phyloP scores from a whole-genome alignment of 2,888 invertebrate species.

The Myathropa florea region DNA sequence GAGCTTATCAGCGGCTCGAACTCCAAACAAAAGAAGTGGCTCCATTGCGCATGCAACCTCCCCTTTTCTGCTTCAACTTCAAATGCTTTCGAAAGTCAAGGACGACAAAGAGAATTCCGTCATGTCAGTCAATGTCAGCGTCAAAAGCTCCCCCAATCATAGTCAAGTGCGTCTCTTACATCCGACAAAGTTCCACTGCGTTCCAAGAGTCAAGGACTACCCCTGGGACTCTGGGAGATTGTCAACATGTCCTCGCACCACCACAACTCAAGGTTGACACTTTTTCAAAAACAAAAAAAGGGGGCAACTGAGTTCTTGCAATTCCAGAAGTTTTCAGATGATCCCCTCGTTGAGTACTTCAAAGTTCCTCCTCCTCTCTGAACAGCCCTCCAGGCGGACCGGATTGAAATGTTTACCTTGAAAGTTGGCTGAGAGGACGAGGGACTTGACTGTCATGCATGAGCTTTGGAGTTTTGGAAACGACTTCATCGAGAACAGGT shows the following conservation, averaged over 20 bases:
- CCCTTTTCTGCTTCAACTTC: background rate
- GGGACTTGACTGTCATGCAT: background rate
- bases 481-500: no score
- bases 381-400: no score
- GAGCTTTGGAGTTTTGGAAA: background rate
- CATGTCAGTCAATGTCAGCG: background rate
- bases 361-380: background rate
- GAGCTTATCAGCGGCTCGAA: background rate
- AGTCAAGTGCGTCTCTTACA: background rate
- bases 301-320: background rate
- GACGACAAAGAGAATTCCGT: background rate
- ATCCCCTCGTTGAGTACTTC: background rate
- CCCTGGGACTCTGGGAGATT: background rate
- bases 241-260: background rate
- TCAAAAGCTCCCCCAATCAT: background rate
- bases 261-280: background rate
- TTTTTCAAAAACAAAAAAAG: no score
- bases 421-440: background rate
- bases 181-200: background rate
- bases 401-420: background rate
- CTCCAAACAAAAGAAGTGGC: no score
- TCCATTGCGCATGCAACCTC: no score
- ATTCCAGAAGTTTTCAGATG: background rate
- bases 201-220: background rate
- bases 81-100: background rate